Evolutionary conservation across 2,888 invertebrate genomes (phyloP).

Genomic region (Amphiduros pacificus): DNA sequence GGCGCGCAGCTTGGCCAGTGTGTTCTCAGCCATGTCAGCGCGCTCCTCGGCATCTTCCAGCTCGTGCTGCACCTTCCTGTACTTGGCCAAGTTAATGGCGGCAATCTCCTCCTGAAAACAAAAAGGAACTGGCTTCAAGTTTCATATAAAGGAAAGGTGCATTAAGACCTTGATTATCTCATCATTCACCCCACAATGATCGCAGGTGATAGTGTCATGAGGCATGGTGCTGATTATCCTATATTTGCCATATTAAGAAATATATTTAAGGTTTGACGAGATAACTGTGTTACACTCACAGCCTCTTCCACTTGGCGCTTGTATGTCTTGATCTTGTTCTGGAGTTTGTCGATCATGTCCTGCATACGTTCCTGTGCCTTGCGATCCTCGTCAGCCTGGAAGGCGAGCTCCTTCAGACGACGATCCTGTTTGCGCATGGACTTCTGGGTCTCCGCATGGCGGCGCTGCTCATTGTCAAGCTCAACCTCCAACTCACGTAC

Average conservation of each 20-base stretch:
- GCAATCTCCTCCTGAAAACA: slow-evolving; percentile 60
- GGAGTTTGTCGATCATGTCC: slow-evolving; percentile 97
- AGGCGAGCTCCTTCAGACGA: slow-evolving; percentile 93
- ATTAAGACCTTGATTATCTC: too few species aligned
- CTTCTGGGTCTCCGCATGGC: slow-evolving; percentile 98
- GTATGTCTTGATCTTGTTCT: slow-evolving; percentile 99
- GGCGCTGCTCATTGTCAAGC: slow-evolving; percentile 96
- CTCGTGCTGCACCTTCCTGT: slow-evolving; percentile 58
- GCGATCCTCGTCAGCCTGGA: slow-evolving; percentile 86
- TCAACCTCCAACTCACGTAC: slow-evolving; percentile 69
- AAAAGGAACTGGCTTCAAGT: too few species aligned
- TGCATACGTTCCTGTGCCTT: slow-evolving; percentile 99
- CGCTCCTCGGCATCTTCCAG: slow-evolving; percentile 63
- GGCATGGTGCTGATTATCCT: too few species aligned
- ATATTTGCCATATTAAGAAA: too few species aligned
- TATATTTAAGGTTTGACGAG: too few species aligned
- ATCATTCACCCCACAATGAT: too few species aligned
- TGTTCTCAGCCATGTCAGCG: slow-evolving; percentile 62
- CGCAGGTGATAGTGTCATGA: too few species aligned
- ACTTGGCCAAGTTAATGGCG: slow-evolving; percentile 60
- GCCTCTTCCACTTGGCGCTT: slow-evolving; percentile 99
- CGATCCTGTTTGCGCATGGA: slow-evolving; percentile 95
- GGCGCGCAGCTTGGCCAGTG: slow-evolving; percentile 61
- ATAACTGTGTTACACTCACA: slow-evolving; percentile 58
- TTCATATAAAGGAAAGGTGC: too few species aligned